phyloP scores from a whole-genome alignment of 2,113 vertebrate genomes.

The Brachionichthys hirsutus region DNA sequence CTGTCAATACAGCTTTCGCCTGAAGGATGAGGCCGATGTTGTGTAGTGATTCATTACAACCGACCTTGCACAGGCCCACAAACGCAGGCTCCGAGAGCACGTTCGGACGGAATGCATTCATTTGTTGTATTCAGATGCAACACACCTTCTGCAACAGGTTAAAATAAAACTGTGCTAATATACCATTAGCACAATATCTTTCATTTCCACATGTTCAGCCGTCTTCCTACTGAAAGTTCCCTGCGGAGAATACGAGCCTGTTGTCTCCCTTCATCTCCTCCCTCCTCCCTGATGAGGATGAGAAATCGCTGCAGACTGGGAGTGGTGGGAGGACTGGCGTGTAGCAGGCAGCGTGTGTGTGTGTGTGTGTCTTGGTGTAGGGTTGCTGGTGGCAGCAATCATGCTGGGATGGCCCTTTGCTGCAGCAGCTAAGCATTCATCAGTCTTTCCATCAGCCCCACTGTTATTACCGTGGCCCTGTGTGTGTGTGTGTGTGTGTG shows the following conservation, averaged over 20 bases:
- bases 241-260: slow-evolving; percentile 45
- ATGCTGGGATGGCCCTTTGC: slow-evolving; percentile 58
- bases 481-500: slow-evolving; percentile 23
- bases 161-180: too few relatives aligned
- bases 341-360: slow-evolving; percentile 11
- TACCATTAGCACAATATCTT: slow-evolving; percentile 6
- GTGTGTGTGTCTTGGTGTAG: too few relatives aligned
- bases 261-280: slow-evolving; percentile 13
- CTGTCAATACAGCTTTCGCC: slow-evolving; percentile 55
- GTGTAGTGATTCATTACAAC: too few relatives aligned
- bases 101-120: too few relatives aligned
- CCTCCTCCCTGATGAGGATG: slow-evolving; percentile 21
- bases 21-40: slow-evolving; percentile 44
- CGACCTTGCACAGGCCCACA: too few relatives aligned
- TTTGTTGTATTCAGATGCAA: too few relatives aligned
- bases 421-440: slow-evolving; percentile 54
- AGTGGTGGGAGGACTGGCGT: slow-evolving; percentile 12
- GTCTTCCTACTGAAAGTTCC: slow-evolving; percentile 28
- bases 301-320: slow-evolving; percentile 25
- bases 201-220: slow-evolving; percentile 35
- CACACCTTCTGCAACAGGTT: neutral
- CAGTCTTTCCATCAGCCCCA: slow-evolving; percentile 52
- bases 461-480: slow-evolving; percentile 62
- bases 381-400: slow-evolving; percentile 25
- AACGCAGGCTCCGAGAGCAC: too few relatives aligned